Evolutionary conservation across 2,888 invertebrate genomes (phyloP).

Genomic region (Crematogaster levior): DNA sequence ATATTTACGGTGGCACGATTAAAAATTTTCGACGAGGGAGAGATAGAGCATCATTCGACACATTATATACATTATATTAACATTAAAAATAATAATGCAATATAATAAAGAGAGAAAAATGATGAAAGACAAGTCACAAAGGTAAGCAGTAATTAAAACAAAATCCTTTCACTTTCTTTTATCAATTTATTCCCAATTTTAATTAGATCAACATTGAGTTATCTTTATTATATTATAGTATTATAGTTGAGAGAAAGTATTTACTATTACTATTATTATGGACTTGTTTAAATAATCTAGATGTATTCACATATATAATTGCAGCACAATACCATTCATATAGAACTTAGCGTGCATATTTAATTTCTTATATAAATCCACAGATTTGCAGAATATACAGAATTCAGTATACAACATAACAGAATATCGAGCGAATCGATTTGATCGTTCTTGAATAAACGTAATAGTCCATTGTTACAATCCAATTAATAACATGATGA

Average conservation of each 20-base stretch:
- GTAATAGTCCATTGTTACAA: slow-evolving; percentile 27
- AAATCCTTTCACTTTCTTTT: background rate
- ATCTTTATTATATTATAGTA: background rate
- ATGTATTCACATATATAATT: slow-evolving; percentile 9
- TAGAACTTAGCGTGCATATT: slow-evolving; percentile 24
- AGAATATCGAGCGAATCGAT: slow-evolving; percentile 30
- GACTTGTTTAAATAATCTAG: slow-evolving; percentile 14
- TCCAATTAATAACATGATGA: slow-evolving; percentile 37
- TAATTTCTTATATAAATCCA: slow-evolving; percentile 44
- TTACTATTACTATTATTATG: background rate
- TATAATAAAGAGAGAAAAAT: background rate
- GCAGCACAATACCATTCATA: background rate
- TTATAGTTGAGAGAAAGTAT: background rate
- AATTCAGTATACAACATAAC: slow-evolving; percentile 10
- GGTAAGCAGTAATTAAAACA: background rate
- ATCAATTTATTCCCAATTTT: background rate
- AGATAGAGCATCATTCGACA: background rate
- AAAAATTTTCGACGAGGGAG: slow-evolving; percentile 31
- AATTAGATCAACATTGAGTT: background rate
- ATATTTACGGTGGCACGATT: slow-evolving; percentile 51
- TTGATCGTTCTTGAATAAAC: slow-evolving; percentile 32
- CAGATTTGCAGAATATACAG: too few species aligned
- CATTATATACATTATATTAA: too few species aligned
- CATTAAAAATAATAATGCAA: too few species aligned
- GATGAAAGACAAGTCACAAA: background rate